Conservation (phyloP, 2,888 invertebrate genomes). For the Ametastegia equiseti region DNA sequence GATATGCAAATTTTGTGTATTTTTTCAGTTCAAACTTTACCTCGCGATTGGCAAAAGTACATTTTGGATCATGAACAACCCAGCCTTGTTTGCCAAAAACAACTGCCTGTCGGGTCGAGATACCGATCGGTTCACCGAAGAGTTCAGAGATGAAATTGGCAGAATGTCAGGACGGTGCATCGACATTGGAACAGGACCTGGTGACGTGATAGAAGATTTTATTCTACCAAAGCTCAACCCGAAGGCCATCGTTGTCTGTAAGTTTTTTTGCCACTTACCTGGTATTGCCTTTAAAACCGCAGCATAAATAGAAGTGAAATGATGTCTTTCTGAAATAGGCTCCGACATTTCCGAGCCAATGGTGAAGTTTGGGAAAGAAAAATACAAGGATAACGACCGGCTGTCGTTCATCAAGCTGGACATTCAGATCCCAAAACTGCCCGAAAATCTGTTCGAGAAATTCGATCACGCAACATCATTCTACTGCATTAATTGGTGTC, state of each 20-base stretch:
- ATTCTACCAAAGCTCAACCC: conserved; percentile 81
- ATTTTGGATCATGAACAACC: no score
- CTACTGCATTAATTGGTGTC: conserved; percentile 89
- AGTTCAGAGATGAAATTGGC: conserved; percentile 76
- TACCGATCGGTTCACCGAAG: no score
- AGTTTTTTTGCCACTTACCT: conserved; percentile 48
- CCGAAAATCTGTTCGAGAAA: conserved; percentile 75
- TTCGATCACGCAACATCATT: conserved; percentile 87
- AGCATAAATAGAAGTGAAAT: not conserved
- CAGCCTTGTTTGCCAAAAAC: no score
- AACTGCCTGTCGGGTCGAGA: no score
- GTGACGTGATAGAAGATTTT: conserved; percentile 82
- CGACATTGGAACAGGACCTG: conserved; percentile 88
- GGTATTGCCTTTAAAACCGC: not conserved
- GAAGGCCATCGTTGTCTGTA: conserved; percentile 74
- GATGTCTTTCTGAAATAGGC: conserved; percentile 74
- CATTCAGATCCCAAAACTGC: conserved; percentile 78
- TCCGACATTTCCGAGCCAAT: conserved; percentile 86
- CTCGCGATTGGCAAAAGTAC: no score
- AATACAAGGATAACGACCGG: conserved; percentile 77
- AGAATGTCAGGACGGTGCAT: conserved; percentile 71
- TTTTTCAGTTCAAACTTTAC: no score
- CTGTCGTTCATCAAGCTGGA: conserved; percentile 77
- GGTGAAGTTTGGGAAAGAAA: conserved; percentile 82
- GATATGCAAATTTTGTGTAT: no score